These are phyloP conservation scores for Drosophila chauvacae DNA, from an alignment of 1,140 invertebrate species.

Conservation along the genomic window DNA sequence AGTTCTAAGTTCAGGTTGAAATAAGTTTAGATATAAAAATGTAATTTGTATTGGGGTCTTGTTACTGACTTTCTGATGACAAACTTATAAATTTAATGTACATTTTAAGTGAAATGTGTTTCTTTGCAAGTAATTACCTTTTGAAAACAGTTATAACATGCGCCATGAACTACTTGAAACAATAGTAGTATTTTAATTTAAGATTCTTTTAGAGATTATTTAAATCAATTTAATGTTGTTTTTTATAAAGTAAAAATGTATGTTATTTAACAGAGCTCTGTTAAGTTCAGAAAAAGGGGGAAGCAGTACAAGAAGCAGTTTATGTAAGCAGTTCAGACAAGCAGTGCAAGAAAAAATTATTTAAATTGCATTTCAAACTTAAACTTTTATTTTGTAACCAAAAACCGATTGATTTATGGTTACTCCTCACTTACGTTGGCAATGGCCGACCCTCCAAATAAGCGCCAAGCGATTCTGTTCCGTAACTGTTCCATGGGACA, in stretches of 20 bases:
- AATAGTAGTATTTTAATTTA: not conserved
- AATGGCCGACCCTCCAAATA: constrained; percentile 70
- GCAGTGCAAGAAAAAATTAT: not conserved
- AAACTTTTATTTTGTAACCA: not conserved
- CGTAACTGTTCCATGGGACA: constrained; percentile 79
- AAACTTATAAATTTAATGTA: not conserved
- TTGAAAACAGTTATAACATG: no score
- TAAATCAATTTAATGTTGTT: not conserved
- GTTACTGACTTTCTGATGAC: not conserved
- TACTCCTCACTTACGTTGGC: constrained; percentile 60
- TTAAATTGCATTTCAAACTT: not conserved
- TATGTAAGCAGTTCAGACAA: not conserved
- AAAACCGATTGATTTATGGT: not conserved
- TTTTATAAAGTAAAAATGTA: not conserved
- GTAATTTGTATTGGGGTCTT: not conserved
- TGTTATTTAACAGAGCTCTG: not conserved
- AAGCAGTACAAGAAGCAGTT: not conserved
- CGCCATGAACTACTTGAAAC: no score
- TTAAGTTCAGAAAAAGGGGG: not conserved
- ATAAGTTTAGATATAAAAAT: not conserved
- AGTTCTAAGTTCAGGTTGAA: not conserved
- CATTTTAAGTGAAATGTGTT: not conserved
- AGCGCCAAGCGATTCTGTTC: constrained; percentile 76
- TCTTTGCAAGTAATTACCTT: not conserved
- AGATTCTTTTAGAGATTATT: not conserved